These are phyloP conservation scores for Caerostris darwini DNA, from an alignment of 1,140 invertebrate genomes.

Conservation along the genomic window DNA sequence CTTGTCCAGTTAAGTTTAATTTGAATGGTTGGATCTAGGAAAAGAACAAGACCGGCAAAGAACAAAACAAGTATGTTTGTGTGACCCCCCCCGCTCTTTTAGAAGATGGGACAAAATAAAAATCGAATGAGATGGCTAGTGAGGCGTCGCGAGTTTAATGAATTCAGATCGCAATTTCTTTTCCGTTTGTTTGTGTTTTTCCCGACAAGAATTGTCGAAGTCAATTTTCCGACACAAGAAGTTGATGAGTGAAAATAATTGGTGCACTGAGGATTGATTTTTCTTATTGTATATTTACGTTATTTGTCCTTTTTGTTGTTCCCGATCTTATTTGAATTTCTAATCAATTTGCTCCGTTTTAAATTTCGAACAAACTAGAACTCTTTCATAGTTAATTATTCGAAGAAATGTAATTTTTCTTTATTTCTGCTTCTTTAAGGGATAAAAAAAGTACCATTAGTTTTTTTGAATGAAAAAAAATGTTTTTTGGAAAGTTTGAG, in stretches of 20 bases:
- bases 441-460: neutral
- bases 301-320: neutral
- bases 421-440: neutral
- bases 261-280: slow-evolving; percentile 39
- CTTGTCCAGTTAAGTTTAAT: slow-evolving; percentile 71
- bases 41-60: too few species aligned
- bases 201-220: slow-evolving; percentile 61
- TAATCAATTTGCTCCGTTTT: slow-evolving; percentile 21
- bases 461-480: slow-evolving; percentile 16
- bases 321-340: neutral
- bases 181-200: slow-evolving; percentile 6
- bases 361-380: slow-evolving; percentile 12
- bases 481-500: neutral
- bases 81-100: slow-evolving; percentile 9
- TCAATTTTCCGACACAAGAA: slow-evolving; percentile 59
- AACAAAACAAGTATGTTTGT: slow-evolving; percentile 51
- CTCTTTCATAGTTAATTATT: slow-evolving; percentile 10
- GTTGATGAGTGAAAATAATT: slow-evolving; percentile 33
- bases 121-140: slow-evolving; percentile 69
- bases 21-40: neutral
- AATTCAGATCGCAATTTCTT: slow-evolving; percentile 63
- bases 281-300: neutral
- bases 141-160: slow-evolving; percentile 69
- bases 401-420: neutral
- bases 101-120: slow-evolving; percentile 55